phyloP scores from a whole-genome alignment of 1,140 invertebrate genomes.

The Ladona fulva region DNA sequence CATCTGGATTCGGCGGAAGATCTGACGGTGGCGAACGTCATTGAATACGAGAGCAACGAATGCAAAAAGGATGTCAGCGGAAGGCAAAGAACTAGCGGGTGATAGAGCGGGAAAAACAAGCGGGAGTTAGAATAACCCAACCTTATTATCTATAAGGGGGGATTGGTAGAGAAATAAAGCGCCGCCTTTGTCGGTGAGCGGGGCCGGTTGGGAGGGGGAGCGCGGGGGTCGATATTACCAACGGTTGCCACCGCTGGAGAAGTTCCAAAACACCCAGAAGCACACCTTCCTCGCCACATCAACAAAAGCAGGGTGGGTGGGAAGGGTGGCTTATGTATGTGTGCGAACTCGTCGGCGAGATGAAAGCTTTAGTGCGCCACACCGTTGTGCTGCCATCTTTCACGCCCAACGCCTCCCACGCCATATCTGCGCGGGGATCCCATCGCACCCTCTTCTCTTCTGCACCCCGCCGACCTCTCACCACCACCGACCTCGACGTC shows the following conservation, averaged over 20 bases:
- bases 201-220: not conserved
- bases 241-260: not conserved
- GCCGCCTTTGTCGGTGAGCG: not conserved
- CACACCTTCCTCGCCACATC: not conserved
- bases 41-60: no score
- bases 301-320: not conserved
- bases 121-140: no score
- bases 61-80: no score
- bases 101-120: no score
- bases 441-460: not conserved
- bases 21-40: no score
- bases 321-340: no score
- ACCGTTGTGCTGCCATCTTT: not conserved
- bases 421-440: not conserved
- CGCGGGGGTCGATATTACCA: not conserved
- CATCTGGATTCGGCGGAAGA: no score
- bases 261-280: not conserved
- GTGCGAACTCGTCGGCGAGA: not conserved
- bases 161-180: not conserved
- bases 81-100: no score
- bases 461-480: not conserved
- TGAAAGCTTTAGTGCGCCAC: not conserved
- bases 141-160: not conserved
- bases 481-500: not conserved
- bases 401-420: not conserved